Percentiles rank a stretch among this genome's conserved stretches.
phyloP scores from a whole-genome alignment of 37 sponge, comb jelly and placozoan genomes.

The Tethya wilhelma region DNA sequence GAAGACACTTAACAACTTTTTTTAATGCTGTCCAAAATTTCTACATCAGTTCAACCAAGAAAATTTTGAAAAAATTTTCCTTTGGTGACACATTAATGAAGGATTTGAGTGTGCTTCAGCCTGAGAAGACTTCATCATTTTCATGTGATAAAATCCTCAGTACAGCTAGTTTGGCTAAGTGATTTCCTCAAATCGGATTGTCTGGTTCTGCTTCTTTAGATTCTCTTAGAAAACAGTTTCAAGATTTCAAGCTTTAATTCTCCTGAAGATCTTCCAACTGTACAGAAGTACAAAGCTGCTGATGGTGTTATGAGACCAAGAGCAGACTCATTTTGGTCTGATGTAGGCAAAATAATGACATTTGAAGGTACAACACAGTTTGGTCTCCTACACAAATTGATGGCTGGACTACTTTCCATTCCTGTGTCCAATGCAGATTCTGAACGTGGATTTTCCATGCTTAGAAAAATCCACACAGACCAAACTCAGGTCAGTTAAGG shows the following conservation, averaged over 20 bases:
- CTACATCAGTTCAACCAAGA: conserved; percentile 13
- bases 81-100: conserved; percentile 37
- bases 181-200: conserved; percentile 23
- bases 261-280: conserved; percentile 22
- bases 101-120: conserved; percentile 30
- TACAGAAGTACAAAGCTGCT: neutral
- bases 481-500: too few species aligned
- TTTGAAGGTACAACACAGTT: conserved; percentile 40
- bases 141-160: neutral
- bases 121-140: conserved; percentile 5
- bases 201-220: conserved; percentile 19
- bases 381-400: conserved; percentile 17
- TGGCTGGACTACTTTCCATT: conserved; percentile 18
- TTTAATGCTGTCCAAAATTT: conserved; percentile 14
- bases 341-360: conserved; percentile 34
- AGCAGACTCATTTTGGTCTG: conserved; percentile 21
- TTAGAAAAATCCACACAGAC: conserved; percentile 41
- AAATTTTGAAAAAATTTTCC: conserved; percentile 33
- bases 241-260: conserved; percentile 29
- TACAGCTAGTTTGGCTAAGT: conserved; percentile 9
- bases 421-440: conserved; percentile 27
- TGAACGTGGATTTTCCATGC: conserved; percentile 40
- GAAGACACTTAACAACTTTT: conserved; percentile 11
- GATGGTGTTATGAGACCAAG: neutral
- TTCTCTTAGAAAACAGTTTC: conserved; percentile 29